A percentile compares a stretch with the other conserved stretches of the same genome.
These are phyloP conservation scores for Craseonycteris thonglongyai DNA, from an alignment of 2,113 vertebrate species.

Conservation along the genomic window DNA sequence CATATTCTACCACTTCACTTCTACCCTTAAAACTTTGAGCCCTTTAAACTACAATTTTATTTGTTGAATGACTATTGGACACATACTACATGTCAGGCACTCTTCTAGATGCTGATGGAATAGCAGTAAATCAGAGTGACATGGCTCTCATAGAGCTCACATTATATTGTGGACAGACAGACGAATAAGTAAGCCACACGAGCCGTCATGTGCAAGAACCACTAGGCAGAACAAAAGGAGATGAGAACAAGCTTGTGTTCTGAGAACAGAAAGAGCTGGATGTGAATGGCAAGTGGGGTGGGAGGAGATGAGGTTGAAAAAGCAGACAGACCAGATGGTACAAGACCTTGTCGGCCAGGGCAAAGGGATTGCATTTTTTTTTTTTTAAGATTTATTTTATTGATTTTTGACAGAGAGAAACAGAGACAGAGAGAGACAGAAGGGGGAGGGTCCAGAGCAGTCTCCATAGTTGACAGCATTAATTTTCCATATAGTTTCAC, in stretches of 20 bases:
- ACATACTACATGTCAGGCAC: background rate
- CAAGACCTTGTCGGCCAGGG: background rate
- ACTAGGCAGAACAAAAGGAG: background rate
- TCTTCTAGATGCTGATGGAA: background rate
- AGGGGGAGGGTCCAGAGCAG: no score
- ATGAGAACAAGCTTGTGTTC: background rate
- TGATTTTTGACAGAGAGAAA: no score
- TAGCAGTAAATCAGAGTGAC: background rate
- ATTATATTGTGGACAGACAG: no score
- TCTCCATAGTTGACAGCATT: no score
- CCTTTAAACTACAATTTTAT: background rate
- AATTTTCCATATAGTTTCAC: no score
- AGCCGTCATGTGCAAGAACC: background rate
- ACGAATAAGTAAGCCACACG: background rate
- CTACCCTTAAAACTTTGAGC: background rate
- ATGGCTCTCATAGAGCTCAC: background rate
- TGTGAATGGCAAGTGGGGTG: background rate
- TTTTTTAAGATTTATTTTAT: no score
- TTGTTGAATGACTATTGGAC: background rate
- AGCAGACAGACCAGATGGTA: background rate
- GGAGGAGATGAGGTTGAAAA: background rate
- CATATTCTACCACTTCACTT: background rate
- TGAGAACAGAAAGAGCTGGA: background rate
- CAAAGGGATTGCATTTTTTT: background rate
- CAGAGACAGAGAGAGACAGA: no score